Percentiles rank a stretch among this genome's conserved stretches.
These are phyloP conservation scores for human DNA, from an alignment of 2,113 vertebrate species.

Conservation along the genomic window DNA sequence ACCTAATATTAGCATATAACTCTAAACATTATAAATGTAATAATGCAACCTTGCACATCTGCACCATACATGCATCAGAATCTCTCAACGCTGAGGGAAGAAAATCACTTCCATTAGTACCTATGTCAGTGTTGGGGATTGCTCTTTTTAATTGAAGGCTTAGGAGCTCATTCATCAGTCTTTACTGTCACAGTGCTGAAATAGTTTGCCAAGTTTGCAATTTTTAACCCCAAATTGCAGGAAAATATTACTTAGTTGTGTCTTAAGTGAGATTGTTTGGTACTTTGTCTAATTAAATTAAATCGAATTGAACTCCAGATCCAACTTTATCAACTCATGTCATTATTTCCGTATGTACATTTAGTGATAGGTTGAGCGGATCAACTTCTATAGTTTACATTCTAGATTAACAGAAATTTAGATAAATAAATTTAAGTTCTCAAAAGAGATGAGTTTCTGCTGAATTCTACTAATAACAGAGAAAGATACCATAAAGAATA, in stretches of 20 bases:
- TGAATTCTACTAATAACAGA: background rate
- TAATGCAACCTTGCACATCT: background rate
- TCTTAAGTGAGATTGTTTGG: background rate
- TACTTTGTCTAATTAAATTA: background rate
- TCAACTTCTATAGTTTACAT: background rate
- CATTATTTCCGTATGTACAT: background rate
- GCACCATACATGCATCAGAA: background rate
- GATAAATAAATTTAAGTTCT: background rate
- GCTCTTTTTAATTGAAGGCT: background rate
- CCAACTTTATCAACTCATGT: background rate
- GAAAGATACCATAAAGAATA: background rate
- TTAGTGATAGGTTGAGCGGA: background rate
- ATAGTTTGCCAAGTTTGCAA: background rate
- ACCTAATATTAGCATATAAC: background rate
- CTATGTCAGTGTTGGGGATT: too few species aligned
- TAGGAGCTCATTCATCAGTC: background rate
- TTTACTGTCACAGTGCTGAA: background rate
- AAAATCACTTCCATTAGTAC: background rate
- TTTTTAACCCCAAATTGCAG: background rate
- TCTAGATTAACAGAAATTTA: conserved; percentile 2
- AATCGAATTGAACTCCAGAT: background rate
- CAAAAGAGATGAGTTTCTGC: background rate
- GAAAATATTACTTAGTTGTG: background rate
- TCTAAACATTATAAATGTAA: background rate
- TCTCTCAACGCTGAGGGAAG: background rate